Evolutionary conservation across 1,140 invertebrate genomes (phyloP), one percentile per base, ranked within the genome.

Genomic region (Brachionus rotundiformis): DNA sequence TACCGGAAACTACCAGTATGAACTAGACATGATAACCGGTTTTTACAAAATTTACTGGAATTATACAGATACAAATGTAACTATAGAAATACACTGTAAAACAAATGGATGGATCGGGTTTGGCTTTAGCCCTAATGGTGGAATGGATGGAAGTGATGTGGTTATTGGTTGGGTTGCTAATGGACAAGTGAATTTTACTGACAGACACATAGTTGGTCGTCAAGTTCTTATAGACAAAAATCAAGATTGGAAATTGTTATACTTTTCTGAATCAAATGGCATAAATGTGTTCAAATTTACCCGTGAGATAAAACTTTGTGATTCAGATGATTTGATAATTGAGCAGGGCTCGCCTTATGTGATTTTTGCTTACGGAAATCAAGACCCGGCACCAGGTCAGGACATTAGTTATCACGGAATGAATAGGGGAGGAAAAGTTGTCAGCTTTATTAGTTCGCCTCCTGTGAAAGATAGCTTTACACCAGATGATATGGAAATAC

Each of bases 71-170:
- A 29, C 47, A 2, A 47, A 79, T 16, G 27, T 79, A 7, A 29
- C 5, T 27, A n/a, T 23, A 0, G 76, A 79, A 36, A 7, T 79
- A 39, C 76, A 79, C 19, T 49, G 41, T 36, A 63, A 90, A 87
- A 93, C 93, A 49, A 89, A 90, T 83, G 93, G 93, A 83, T 94
- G 93, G 86, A 91, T 94, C 82, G 93, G 92, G 19, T 91, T 94
- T 84, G 93, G 93, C 75, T 92, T 94, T 85, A 93, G 92, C 83
- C 90, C 90, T 80, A 92, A 92, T 86, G 92, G 92, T 73, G 90
- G 91, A 83, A 94, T 94, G 93, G 90, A 90, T 84, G 91, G 91
- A 10, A 92, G 93, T 0, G 94, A 95, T 88, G 91, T 95, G 83
- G 90, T 94, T 4, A 87, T 94, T 11, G 90, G 91, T n/a, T 95